Conservation (phyloP, 2,797 vertebrate genomes). For the Dromococcyx pavoninus region DNA sequence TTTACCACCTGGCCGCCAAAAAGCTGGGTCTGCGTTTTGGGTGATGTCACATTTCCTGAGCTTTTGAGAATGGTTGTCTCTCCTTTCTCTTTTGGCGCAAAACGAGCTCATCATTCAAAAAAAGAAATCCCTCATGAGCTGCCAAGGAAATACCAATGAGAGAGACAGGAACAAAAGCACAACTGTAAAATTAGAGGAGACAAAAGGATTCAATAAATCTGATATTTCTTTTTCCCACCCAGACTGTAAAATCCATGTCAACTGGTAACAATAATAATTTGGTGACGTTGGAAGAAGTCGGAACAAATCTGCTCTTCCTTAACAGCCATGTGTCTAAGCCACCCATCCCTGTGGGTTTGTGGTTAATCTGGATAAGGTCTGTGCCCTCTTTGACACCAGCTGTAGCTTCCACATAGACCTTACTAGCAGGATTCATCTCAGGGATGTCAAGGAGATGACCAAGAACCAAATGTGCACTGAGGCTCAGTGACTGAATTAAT, state of each 20-base stretch:
- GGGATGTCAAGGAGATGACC: slow-evolving; percentile 3
- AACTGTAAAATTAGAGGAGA: slow-evolving; percentile 60
- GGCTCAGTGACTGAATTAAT: neutral
- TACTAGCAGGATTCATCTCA: neutral
- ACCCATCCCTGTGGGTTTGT: slow-evolving; percentile 5
- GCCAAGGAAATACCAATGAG: slow-evolving; percentile 43
- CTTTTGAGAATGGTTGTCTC: slow-evolving; percentile 26
- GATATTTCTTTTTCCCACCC: neutral
- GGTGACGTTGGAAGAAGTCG: slow-evolving; percentile 9
- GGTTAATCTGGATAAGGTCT: slow-evolving; percentile 33
- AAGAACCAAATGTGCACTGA: neutral
- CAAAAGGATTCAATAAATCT: slow-evolving; percentile 63
- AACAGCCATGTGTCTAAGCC: neutral
- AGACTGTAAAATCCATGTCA: slow-evolving; percentile 24
- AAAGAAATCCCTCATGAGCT: slow-evolving; percentile 21
- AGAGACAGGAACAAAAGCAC: slow-evolving; percentile 55
- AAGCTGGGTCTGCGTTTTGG: slow-evolving; percentile 43
- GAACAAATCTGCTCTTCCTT: slow-evolving; percentile 20
- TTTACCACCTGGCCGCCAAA: slow-evolving; percentile 50
- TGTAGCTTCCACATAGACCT: neutral
- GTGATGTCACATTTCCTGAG: slow-evolving; percentile 63
- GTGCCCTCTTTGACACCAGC: slow-evolving; percentile 7
- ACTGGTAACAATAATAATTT: slow-evolving; percentile 29
- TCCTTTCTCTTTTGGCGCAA: slow-evolving; percentile 37
- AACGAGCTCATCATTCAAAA: neutral